Percentiles rank a stretch among this genome's conserved stretches.
Evolutionary conservation across 2,888 invertebrate species (phyloP).

Genomic region (Macrosoma leucophasiata): DNA sequence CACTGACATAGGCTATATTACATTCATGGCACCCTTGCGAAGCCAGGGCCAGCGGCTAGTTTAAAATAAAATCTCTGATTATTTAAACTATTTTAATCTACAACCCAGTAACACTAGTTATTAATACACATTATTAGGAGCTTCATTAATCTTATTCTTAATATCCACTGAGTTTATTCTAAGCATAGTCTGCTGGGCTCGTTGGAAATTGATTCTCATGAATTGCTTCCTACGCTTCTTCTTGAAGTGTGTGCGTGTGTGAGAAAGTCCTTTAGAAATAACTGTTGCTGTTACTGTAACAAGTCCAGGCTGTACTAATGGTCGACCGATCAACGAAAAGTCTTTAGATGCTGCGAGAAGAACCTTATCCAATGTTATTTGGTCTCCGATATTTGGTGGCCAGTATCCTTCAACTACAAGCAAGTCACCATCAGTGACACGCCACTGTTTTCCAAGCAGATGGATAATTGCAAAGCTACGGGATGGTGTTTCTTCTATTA

Average conservation of each 20-base stretch:
- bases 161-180: constrained; percentile 85
- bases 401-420: constrained; percentile 88
- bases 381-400: constrained; percentile 88
- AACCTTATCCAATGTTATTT: constrained; percentile 88
- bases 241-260: constrained; percentile 85
- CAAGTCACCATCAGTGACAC: constrained; percentile 90
- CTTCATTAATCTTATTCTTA: constrained; percentile 69
- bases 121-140: constrained; percentile 50
- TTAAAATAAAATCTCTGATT: too few species aligned
- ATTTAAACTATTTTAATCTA: constrained; percentile 30
- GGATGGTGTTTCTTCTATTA: constrained; percentile 75
- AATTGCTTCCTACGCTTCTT: constrained; percentile 87
- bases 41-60: too few species aligned
- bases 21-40: too few species aligned
- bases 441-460: constrained; percentile 88
- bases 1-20: too few species aligned
- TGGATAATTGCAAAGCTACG: constrained; percentile 89
- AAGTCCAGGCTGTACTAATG: constrained; percentile 83
- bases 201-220: constrained; percentile 82
- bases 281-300: constrained; percentile 87
- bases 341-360: constrained; percentile 85
- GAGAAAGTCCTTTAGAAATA: constrained; percentile 88
- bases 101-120: constrained; percentile 28
- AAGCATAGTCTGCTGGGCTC: constrained; percentile 82
- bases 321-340: constrained; percentile 88